phyloP scores from a whole-genome alignment of 2,888 invertebrate genomes.

The Congeria kusceri region DNA sequence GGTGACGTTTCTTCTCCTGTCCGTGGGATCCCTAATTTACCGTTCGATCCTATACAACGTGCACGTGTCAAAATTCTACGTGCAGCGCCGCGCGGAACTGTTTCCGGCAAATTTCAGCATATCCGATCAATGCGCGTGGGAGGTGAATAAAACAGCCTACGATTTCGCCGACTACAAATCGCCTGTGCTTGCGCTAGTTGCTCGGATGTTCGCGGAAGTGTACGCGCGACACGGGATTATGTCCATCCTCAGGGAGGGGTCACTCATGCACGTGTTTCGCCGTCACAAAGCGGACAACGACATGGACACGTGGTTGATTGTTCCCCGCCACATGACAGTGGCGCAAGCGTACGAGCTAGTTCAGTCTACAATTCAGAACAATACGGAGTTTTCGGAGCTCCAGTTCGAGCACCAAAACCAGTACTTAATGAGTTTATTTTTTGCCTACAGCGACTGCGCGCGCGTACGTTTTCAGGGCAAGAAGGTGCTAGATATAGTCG shows the following conservation, averaged over 20 bases:
- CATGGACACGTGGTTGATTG: slow-evolving; percentile 34
- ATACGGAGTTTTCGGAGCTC: slow-evolving; percentile 11
- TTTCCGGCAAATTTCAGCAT: slow-evolving; percentile 26
- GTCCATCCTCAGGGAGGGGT: slow-evolving; percentile 20
- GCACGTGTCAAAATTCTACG: slow-evolving; percentile 22
- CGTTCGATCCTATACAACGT: slow-evolving; percentile 24
- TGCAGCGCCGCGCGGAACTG: slow-evolving; percentile 21
- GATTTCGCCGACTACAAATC: slow-evolving; percentile 30
- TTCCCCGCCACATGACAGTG: slow-evolving; percentile 29
- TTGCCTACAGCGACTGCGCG: slow-evolving; percentile 15
- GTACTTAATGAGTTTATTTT: slow-evolving; percentile 20
- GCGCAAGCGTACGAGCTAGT: slow-evolving; percentile 12
- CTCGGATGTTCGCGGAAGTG: slow-evolving; percentile 19
- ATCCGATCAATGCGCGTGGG: slow-evolving; percentile 17
- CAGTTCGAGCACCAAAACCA: slow-evolving; percentile 23
- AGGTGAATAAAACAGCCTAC: background rate
- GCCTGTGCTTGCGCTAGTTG: slow-evolving; percentile 11
- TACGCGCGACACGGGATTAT: slow-evolving; percentile 19
- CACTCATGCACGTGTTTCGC: slow-evolving; percentile 15
- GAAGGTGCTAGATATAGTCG: slow-evolving; percentile 20
- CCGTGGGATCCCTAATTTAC: too few species aligned
- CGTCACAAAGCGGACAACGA: slow-evolving; percentile 16
- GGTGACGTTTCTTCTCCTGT: too few species aligned
- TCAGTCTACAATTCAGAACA: slow-evolving; percentile 8
- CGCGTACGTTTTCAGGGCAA: slow-evolving; percentile 18